Percentiles rank a stretch among this genome's conserved stretches.
Evolutionary conservation across 2,797 vertebrate genomes (phyloP).

Genomic region (Psittacula echo): DNA sequence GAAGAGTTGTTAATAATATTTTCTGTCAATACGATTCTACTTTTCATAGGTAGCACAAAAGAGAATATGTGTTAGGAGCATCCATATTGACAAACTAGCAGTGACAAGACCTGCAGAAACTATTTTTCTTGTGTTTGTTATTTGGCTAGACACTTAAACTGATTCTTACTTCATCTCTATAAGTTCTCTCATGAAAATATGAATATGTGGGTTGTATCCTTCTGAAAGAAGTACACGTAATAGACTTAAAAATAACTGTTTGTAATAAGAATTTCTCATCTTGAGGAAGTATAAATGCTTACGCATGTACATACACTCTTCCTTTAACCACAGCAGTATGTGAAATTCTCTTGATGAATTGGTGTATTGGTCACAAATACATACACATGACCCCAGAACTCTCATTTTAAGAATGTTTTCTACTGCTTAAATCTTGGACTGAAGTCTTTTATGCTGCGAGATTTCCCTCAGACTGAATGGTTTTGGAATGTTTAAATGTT

Average conservation of each 20-base stretch:
- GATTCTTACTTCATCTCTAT: neutral
- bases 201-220: neutral
- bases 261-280: neutral
- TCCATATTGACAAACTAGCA: neutral
- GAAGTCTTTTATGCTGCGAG: rapidly evolving
- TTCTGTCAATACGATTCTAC: conserved; percentile 63
- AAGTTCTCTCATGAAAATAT: neutral
- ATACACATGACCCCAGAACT: neutral
- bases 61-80: neutral
- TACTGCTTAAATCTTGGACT: neutral
- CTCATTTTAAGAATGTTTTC: neutral
- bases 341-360: neutral
- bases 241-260: neutral
- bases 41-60: neutral
- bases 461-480: neutral
- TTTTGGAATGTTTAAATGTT: neutral
- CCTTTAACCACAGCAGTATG: neutral
- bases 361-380: neutral
- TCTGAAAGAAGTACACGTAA: neutral
- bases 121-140: neutral
- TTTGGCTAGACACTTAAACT: neutral
- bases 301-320: neutral
- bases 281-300: neutral
- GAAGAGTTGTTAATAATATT: conserved; percentile 30
- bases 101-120: neutral